Percentiles rank a stretch among this genome's conserved stretches.
phyloP scores from a whole-genome alignment of 2,888 invertebrate genomes.

The Ophion slaviceki region DNA sequence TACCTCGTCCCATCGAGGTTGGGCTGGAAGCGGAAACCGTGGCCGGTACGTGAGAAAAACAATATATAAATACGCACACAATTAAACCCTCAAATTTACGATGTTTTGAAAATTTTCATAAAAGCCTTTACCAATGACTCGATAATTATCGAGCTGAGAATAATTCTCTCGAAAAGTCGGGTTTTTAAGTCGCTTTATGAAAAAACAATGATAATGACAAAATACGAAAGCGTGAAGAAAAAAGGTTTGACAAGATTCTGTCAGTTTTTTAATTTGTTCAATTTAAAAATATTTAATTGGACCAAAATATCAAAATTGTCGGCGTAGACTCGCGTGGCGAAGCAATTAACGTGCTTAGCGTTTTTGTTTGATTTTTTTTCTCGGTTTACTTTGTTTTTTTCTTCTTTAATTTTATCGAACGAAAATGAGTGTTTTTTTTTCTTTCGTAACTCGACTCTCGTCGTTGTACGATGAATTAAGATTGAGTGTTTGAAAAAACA shows the following conservation, averaged over 20 bases:
- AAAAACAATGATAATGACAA: not conserved
- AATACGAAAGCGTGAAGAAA: not conserved
- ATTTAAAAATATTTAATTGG: not conserved
- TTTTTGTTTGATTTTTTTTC: slow-evolving; percentile 71
- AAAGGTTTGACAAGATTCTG: not conserved
- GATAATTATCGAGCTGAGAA: too few relatives aligned
- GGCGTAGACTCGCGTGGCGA: slow-evolving; percentile 60
- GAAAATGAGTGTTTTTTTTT: slow-evolving; percentile 6
- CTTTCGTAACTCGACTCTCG: slow-evolving; percentile 25
- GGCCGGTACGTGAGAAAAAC: slow-evolving; percentile 63
- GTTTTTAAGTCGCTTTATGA: not conserved
- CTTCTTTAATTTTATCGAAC: slow-evolving; percentile 51
- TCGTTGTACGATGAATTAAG: slow-evolving; percentile 64
- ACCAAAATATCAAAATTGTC: slow-evolving; percentile 18
- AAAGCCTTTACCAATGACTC: not conserved
- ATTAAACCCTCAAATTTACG: not conserved
- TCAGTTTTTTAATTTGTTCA: too few relatives aligned
- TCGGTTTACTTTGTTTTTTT: slow-evolving; percentile 67
- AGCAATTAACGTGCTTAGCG: slow-evolving; percentile 77
- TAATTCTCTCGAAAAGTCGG: not conserved
- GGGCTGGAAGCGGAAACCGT: slow-evolving; percentile 38
- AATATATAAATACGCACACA: not conserved
- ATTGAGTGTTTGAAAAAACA: slow-evolving; percentile 81
- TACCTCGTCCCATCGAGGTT: not conserved
- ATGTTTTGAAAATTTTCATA: not conserved